Base-by-base conservation (phyloP, 2,113 vertebrate genomes). In the Phylloscopus trochiloides region DNA sequence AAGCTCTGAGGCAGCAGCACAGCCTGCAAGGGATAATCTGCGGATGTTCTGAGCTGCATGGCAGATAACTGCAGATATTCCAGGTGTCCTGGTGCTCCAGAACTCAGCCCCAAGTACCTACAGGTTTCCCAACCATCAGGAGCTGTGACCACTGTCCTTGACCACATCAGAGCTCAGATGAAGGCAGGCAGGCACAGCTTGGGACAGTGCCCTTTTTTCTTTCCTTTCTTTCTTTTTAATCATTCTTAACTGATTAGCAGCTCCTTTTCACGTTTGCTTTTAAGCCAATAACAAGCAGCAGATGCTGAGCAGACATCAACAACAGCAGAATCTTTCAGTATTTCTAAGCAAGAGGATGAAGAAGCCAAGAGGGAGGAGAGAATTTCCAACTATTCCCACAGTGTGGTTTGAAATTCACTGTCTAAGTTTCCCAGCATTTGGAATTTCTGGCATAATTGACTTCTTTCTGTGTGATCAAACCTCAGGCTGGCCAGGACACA, bases 71-170 rank as follows among this genome's bases (percentile, higher is more conserved):
- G 57, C 48, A 81, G 54, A 8, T 18, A 48, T 7, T 66, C 5
- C 61, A 40, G 4, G 22, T 16, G n/a, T 15, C 17, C 38, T 9
- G 5, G 38, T 13, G 13, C 24, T 50, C 21, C 66, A 67, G 50
- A 47, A 59, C 29, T 4, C 31, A 74, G 52, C 10, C 1, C 38
- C 0, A 2, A 25, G 14, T 12, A 31, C 34, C 70, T 11, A 3
- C 1, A 3, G 11, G 45, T 78, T 38, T 54, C 40, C 48, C 36
- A 50, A 5, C 34, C 58, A 65, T 15, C 7, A 34, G 74, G 18
- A 82, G 40, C 70, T 59, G 50, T 9, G 29, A 62, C n/a, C 50
- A 20, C 43, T 5, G 17, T 5, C 72, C 28, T 58, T 31, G 31
- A 52, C 26, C 47, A 66, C 19, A 16, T 1, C 17, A 29, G 67